Percentiles rank a stretch among this genome's conserved stretches.
Evolutionary conservation across 2,113 vertebrate genomes (phyloP).

Genomic region (Centropus unirufus): DNA sequence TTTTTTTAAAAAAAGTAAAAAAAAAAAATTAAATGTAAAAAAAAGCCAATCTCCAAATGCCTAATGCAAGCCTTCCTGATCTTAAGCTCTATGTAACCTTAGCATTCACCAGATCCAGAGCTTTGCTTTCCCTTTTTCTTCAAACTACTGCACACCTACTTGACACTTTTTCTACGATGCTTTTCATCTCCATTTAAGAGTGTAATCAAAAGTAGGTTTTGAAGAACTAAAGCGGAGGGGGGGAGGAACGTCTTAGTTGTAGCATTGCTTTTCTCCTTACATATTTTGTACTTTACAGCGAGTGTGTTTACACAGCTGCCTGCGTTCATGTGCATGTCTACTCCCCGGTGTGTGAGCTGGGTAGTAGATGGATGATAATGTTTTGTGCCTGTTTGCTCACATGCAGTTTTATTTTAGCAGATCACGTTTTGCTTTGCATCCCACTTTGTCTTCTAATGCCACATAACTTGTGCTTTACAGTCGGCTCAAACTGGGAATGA

Average conservation of each 20-base stretch:
- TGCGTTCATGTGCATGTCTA: background rate
- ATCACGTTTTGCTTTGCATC: background rate
- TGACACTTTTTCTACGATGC: background rate
- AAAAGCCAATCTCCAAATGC: background rate
- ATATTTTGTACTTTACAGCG: background rate
- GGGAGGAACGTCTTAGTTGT: background rate
- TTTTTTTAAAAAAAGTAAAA: background rate
- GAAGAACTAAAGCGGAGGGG: background rate
- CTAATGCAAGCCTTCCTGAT: background rate
- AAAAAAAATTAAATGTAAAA: background rate
- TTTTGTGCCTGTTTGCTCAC: background rate
- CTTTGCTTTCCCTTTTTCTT: background rate
- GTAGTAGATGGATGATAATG: background rate
- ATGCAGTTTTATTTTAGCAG: constrained; percentile 2
- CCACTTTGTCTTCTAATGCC: background rate
- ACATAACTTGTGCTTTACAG: background rate
- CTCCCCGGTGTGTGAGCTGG: background rate
- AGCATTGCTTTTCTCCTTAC: background rate
- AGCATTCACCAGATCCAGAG: background rate
- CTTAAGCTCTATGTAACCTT: background rate
- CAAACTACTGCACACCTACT: background rate
- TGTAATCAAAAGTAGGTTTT: background rate
- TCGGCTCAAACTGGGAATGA: background rate
- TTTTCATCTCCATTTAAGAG: background rate
- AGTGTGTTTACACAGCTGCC: constrained; percentile 8